These are phyloP conservation scores for Pyralis farinalis DNA, from an alignment of 2,888 invertebrate genomes.

Conservation along the genomic window DNA sequence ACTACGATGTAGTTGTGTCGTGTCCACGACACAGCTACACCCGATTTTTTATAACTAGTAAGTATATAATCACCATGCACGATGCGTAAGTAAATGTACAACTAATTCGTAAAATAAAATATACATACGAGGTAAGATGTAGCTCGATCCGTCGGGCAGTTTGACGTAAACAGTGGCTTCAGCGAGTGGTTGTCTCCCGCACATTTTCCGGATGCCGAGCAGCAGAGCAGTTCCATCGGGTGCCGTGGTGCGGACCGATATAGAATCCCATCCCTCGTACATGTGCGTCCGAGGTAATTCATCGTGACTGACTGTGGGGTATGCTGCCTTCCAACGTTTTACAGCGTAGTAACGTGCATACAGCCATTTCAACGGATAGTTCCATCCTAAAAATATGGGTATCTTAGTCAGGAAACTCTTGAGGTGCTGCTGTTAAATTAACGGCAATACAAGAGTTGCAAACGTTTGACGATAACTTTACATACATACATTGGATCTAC, in stretches of 20 bases:
- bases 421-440: too few relatives aligned
- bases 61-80: too few relatives aligned
- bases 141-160: conserved; percentile 54
- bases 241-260: conserved; percentile 76
- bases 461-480: too few relatives aligned
- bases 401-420: too few relatives aligned
- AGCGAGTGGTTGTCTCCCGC: conserved; percentile 56
- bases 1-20: too few relatives aligned
- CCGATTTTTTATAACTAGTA: too few relatives aligned
- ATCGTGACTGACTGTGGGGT: conserved; percentile 28
- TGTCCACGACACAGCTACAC: too few relatives aligned
- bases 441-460: too few relatives aligned
- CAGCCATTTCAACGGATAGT: conserved; percentile 60
- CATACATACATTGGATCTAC: too few relatives aligned
- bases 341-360: conserved; percentile 59
- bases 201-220: conserved; percentile 73
- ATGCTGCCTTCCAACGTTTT: conserved; percentile 50
- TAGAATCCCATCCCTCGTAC: conserved; percentile 51
- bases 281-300: conserved; percentile 41
- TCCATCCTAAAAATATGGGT: conserved; percentile 73
- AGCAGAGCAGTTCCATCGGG: conserved; percentile 79
- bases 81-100: too few relatives aligned
- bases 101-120: too few relatives aligned
- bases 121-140: conserved; percentile 45
- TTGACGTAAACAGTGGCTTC: conserved; percentile 80